phyloP scores from a whole-genome alignment of 2,113 vertebrate genomes.

The Phyllostomus discolor region DNA sequence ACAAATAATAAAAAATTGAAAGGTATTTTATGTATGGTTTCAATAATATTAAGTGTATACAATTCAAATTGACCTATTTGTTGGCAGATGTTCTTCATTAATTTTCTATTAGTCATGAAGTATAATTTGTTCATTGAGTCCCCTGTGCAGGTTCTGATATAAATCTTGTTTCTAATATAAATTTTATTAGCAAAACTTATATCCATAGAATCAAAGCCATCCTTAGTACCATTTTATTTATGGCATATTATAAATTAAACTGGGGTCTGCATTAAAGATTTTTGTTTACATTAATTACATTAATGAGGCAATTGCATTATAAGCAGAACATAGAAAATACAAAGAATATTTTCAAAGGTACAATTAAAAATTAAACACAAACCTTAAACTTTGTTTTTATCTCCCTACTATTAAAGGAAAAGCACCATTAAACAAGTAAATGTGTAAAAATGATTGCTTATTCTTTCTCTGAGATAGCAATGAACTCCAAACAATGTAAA shows the following conservation, averaged over 20 bases:
- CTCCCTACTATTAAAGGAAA: background rate
- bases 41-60: background rate
- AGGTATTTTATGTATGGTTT: background rate
- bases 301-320: background rate
- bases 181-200: background rate
- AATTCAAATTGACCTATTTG: conserved; percentile 5
- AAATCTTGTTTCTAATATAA: background rate
- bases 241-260: conserved; percentile 5
- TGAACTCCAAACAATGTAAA: background rate
- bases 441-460: background rate
- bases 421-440: background rate
- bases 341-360: background rate
- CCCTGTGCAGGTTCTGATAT: background rate
- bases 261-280: background rate
- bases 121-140: background rate
- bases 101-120: background rate
- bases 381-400: background rate
- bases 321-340: background rate
- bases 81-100: background rate
- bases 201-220: background rate
- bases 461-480: background rate
- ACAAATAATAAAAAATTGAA: background rate
- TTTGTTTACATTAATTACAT: background rate
- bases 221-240: background rate
- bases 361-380: background rate